These are phyloP conservation scores for Flabesymbios commensalis DNA, from an alignment of 2,888 invertebrate species.

Conservation along the genomic window DNA sequence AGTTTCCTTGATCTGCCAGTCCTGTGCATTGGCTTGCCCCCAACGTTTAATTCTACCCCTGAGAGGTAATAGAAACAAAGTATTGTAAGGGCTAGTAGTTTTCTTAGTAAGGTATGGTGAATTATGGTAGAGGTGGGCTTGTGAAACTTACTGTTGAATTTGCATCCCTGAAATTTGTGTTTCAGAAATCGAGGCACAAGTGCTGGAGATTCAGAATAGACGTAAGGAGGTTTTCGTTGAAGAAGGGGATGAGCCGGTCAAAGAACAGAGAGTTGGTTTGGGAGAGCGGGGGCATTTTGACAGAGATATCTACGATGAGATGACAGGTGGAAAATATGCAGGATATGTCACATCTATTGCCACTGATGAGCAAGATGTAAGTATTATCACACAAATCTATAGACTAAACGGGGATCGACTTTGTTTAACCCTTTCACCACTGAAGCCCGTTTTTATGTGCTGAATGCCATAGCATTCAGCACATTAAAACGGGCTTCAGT, in stretches of 20 bases:
- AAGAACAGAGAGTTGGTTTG: constrained; percentile 70
- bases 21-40: too few relatives aligned
- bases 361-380: constrained; percentile 85
- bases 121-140: too few relatives aligned
- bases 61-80: too few relatives aligned
- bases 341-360: constrained; percentile 96
- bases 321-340: constrained; percentile 83
- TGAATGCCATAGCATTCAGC: too few relatives aligned
- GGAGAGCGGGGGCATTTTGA: constrained; percentile 87
- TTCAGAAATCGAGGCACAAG: constrained; percentile 92
- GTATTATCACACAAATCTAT: constrained; percentile 14
- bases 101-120: too few relatives aligned
- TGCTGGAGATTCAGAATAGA: constrained; percentile 85
- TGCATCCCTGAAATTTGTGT: constrained; percentile 44
- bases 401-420: too few relatives aligned
- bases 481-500: too few relatives aligned
- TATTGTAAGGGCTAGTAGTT: too few relatives aligned
- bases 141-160: background rate
- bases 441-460: too few relatives aligned
- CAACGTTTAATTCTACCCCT: too few relatives aligned
- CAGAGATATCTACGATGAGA: constrained; percentile 84
- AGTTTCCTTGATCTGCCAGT: too few relatives aligned
- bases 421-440: too few relatives aligned
- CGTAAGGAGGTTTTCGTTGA: constrained; percentile 72
- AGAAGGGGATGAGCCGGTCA: constrained; percentile 33